Percentiles rank a stretch among this genome's conserved stretches.
phyloP scores from a whole-genome alignment of 2,888 invertebrate species.

The Octonoba sinensis region DNA sequence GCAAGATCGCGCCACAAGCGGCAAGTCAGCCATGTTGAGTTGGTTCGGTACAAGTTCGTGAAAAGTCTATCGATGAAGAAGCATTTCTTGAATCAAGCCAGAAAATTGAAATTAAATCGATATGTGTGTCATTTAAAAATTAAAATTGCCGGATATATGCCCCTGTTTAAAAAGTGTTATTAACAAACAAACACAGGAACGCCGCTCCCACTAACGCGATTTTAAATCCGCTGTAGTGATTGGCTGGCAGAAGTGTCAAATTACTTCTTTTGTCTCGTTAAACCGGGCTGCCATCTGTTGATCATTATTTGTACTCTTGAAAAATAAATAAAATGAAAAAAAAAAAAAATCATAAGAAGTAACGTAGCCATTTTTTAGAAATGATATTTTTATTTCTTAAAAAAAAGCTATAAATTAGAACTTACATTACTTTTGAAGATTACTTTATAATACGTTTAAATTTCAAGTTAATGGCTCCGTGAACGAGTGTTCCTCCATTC shows the following conservation, averaged over 20 bases:
- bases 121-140: too few species aligned
- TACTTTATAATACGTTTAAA: too few species aligned
- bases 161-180: slow-evolving; percentile 32
- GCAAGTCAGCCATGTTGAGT: slow-evolving; percentile 61
- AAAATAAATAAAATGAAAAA: background rate
- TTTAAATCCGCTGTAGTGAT: slow-evolving; percentile 49
- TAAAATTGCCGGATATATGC: too few species aligned
- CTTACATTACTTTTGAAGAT: too few species aligned
- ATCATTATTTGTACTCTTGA: slow-evolving; percentile 49
- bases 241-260: slow-evolving; percentile 59
- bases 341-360: too few species aligned
- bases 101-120: background rate
- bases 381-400: too few species aligned
- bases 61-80: slow-evolving; percentile 22
- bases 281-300: slow-evolving; percentile 60
- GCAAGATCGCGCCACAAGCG: slow-evolving; percentile 59
- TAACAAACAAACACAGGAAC: slow-evolving; percentile 33
- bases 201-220: slow-evolving; percentile 62
- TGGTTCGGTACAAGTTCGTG: slow-evolving; percentile 16
- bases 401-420: too few species aligned
- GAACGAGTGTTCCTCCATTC: too few species aligned
- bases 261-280: slow-evolving; percentile 61
- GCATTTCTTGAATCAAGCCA: slow-evolving; percentile 12
- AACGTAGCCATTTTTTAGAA: too few species aligned
- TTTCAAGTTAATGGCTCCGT: too few species aligned